These are phyloP conservation scores for Heliconius ismenius DNA, from an alignment of 2,888 invertebrate genomes.

Conservation along the genomic window DNA sequence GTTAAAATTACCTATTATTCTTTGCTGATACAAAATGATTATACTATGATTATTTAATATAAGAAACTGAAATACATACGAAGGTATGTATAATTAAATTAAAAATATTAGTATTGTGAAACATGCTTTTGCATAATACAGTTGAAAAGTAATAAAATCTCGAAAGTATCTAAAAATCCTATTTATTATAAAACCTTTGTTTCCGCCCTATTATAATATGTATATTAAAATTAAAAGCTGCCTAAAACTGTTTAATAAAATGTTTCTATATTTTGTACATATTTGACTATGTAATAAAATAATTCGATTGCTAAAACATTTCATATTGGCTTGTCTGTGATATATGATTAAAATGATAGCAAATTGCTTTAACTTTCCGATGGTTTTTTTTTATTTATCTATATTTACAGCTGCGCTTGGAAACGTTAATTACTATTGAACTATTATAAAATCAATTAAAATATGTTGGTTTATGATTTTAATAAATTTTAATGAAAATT, in stretches of 20 bases:
- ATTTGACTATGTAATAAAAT: conserved; percentile 51
- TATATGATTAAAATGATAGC: conserved; percentile 47
- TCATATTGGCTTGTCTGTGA: conserved; percentile 79
- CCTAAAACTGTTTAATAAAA: conserved; percentile 40
- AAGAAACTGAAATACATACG: neutral
- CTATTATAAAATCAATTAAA: neutral
- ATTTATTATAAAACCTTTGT: conserved; percentile 15
- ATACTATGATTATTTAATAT: neutral
- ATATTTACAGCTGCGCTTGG: neutral
- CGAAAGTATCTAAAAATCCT: conserved; percentile 6
- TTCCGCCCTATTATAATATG: conserved; percentile 30
- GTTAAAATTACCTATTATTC: neutral
- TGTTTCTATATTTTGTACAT: conserved; percentile 48
- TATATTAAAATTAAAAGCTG: conserved; percentile 35
- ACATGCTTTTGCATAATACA: conserved; percentile 9
- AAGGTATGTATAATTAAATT: neutral
- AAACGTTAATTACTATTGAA: conserved; percentile 8
- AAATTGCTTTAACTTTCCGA: conserved; percentile 36
- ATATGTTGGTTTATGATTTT: neutral
- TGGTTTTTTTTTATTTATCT: conserved; percentile 21
- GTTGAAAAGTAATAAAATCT: conserved; percentile 9
- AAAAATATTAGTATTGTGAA: neutral
- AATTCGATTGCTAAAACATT: conserved; percentile 57
- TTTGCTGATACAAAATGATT: neutral
- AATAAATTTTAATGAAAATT: neutral